phyloP scores from a whole-genome alignment of 2,797 vertebrate genomes.

The Pithecia hirsuta region DNA sequence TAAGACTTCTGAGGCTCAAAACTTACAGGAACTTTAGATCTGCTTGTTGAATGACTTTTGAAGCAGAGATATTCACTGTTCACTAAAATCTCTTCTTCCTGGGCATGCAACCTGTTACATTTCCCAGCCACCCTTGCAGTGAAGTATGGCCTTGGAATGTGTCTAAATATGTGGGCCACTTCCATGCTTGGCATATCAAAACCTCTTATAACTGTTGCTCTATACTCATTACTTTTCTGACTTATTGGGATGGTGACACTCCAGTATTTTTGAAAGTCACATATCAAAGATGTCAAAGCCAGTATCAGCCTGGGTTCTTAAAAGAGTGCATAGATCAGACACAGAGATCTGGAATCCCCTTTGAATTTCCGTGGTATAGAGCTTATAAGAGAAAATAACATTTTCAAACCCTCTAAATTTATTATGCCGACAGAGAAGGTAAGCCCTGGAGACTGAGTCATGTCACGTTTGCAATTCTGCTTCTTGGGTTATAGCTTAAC shows the following conservation, averaged over 20 bases:
- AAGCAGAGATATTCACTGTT: background rate
- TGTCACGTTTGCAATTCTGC: background rate
- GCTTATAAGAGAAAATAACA: background rate
- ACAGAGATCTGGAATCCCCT: background rate
- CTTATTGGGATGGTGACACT: background rate
- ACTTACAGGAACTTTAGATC: background rate
- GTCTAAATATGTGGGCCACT: background rate
- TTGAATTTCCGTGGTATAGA: background rate
- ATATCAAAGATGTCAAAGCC: background rate
- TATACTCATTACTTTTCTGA: background rate
- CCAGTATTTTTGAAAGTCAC: background rate
- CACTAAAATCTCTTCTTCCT: background rate
- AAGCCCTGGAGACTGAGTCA: background rate
- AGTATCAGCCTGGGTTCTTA: background rate
- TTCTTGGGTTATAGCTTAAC: background rate
- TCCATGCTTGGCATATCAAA: background rate
- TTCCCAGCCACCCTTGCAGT: background rate
- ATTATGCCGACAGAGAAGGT: background rate
- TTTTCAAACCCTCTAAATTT: background rate
- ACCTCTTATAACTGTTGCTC: background rate
- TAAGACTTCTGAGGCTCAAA: background rate
- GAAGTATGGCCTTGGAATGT: background rate
- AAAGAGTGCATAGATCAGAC: background rate
- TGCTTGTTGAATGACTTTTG: background rate
- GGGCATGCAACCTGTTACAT: background rate